Evolutionary conservation across 1,140 invertebrate species (phyloP), one percentile per base, ranked within the genome.

Genomic region (Diabrotica virgifera): DNA sequence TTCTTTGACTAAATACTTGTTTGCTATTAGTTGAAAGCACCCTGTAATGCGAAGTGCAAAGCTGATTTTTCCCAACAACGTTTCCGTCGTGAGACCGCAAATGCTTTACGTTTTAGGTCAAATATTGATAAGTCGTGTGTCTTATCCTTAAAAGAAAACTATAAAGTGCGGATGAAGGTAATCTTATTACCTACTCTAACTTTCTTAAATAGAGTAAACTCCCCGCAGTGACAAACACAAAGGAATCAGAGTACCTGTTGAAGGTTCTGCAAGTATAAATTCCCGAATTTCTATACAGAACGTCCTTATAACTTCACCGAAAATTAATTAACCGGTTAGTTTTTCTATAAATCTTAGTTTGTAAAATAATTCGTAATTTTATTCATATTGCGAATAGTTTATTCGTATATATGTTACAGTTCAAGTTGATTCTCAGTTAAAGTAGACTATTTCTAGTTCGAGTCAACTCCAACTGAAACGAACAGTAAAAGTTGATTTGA

Each of bases 211-310:
- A n/a, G 8, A 46, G 40, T 46, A 10, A 46, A 46, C 40, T 46
- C 40, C 40, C 40, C 40, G 40, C 40, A 46, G 40, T 10, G 40
- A 46, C 40, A 0, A 35, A 14, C 8, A 55, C 53, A 55, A 55
- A 55, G 35, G 53, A 36, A 24, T 55, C 35, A 36, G 35, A 36
- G 53, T 55, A 55, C n/a, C 53, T 52, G 51, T 52, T 52, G 51
- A 52, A 52, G 51, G 10, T 14, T 6, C 51, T 11, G 51, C 51
- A 52, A 14, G 51, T 52, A 52, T 51, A 51, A 6, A 52, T 12
- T 52, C 51, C 51, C 14, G 6, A 52, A 6, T n/a, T 14, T 12
- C 0, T 52, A 52, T 14, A 52, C 10, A 52, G 10, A 52, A 52
- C 51, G 14, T 24, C 24, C 24, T 24, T 24, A 4, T 24, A 24